Conservation (phyloP, 2,797 vertebrate species). For the Varecia variegata region DNA sequence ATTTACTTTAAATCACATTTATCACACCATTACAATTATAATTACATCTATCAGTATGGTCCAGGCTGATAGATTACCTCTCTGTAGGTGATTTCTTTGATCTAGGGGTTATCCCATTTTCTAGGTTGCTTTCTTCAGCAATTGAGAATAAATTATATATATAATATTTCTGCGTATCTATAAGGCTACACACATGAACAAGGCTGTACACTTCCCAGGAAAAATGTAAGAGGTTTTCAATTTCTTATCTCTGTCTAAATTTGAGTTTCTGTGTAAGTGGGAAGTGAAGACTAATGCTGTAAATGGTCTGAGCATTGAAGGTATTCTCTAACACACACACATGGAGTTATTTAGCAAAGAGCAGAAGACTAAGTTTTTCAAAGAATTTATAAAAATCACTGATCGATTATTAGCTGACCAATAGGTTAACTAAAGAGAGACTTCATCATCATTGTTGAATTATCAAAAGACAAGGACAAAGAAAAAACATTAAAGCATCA, state of each 20-base stretch:
- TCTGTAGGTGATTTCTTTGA: background rate
- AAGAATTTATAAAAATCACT: background rate
- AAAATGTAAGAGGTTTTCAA: background rate
- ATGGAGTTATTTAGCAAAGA: background rate
- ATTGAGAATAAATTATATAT: background rate
- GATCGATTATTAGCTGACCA: background rate
- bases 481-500: background rate
- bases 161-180: background rate
- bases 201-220: background rate
- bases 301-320: background rate
- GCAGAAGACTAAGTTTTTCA: background rate
- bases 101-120: background rate
- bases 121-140: background rate
- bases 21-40: background rate
- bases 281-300: background rate
- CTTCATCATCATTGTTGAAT: background rate
- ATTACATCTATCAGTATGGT: background rate
- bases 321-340: background rate
- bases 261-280: background rate
- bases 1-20: background rate
- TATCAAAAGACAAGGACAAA: background rate
- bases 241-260: background rate
- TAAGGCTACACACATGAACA: background rate
- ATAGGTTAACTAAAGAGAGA: background rate
- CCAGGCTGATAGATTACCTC: background rate